phyloP scores from a whole-genome alignment of 2,797 vertebrate species.

The Schizothorax lantsangensis region DNA sequence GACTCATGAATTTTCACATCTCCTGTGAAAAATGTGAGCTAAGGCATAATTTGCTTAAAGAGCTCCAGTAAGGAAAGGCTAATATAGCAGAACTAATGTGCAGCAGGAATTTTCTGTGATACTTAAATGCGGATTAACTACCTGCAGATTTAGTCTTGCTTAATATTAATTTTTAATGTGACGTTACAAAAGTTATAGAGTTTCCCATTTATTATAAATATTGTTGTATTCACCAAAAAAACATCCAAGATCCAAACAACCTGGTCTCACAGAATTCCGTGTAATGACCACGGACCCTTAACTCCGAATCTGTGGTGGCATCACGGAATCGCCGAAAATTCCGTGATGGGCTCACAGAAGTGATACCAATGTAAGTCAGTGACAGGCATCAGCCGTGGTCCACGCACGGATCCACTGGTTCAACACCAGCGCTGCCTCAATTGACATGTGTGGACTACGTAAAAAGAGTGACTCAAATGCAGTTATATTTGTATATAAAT shows the following conservation, averaged over 20 bases:
- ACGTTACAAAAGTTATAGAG: background rate
- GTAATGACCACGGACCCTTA: no score
- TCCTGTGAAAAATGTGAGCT: slow-evolving; percentile 15
- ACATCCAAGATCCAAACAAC: background rate
- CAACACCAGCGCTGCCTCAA: no score
- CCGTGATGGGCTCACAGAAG: no score
- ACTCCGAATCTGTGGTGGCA: no score
- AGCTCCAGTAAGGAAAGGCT: background rate
- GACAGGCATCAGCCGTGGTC: no score
- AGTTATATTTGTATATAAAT: no score
- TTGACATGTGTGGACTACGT: no score
- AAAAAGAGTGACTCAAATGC: no score
- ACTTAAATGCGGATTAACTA: slow-evolving; percentile 5
- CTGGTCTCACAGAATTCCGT: no score
- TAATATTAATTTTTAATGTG: slow-evolving; percentile 1
- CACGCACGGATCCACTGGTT: no score
- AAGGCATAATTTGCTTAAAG: slow-evolving; percentile 4
- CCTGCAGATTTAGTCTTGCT: background rate
- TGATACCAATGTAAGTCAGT: no score
- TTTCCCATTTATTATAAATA: background rate
- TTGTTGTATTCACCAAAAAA: background rate
- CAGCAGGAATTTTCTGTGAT: background rate
- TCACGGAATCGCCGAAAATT: no score
- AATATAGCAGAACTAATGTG: slow-evolving; percentile 13
- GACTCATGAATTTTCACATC: slow-evolving; percentile 20